Base-by-base conservation (phyloP, 2,113 vertebrate genomes). In the Enhydra lutris region DNA sequence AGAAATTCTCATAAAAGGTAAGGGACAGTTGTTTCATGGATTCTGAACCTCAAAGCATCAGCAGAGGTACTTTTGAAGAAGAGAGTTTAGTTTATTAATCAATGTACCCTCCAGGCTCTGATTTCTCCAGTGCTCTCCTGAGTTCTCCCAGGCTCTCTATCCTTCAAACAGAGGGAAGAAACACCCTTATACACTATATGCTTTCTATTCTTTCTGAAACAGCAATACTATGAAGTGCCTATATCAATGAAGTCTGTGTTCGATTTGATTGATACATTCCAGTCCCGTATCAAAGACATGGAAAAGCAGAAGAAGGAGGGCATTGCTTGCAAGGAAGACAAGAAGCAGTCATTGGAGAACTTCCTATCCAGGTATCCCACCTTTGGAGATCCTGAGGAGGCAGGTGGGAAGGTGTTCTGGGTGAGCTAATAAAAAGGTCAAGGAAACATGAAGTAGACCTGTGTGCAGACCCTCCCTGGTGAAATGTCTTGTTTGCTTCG, bases 161-260 rank as follows among this genome's bases (percentile, higher is more conserved):
- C 23, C 21, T 67, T 23, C 92, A 57, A 82, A 50, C 17, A 79
- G 34, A 90, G 39, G n/a, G 26, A 63, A 83, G 69, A 91, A 84
- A 91, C 63, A 47, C 17, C 34, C 36, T 85, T 50, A 89, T 26
- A 83, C 26, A 78, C 47, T 52, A 34, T n/a, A 12, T 87, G 13
- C 1, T 65, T 79, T 63, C 36, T 96, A 7, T 86, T 65, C 86
- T 98, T 98, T 97, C 81, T 91, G 84, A 81, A 93, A 97, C 98
- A 99, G 99, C 99, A 99, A 99, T 99, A 99, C 92, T 99, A 99
- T 65, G 99, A 99, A 98, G 99, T 99, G 85, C 99, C 99, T 47
- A 99, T 99, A 89, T 99, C 99, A 95, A 99, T 99, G 99, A 99
- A 99, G 98, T 99, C 99, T 0, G 99, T 99, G 80, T 99, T 99